These are phyloP conservation scores for Pteropus rufus DNA, from an alignment of 2,797 vertebrate species.

Conservation along the genomic window DNA sequence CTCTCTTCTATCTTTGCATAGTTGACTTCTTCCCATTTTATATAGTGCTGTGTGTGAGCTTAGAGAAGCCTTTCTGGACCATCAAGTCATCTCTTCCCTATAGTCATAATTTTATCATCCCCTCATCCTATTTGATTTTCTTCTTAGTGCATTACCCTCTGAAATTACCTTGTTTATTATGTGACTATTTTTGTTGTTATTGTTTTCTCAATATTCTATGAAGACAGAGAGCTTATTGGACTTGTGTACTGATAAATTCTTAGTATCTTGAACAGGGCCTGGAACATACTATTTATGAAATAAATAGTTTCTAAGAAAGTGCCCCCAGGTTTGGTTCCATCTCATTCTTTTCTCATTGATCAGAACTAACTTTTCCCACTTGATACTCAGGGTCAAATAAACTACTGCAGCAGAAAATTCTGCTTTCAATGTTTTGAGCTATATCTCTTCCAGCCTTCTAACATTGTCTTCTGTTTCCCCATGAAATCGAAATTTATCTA, in stretches of 20 bases:
- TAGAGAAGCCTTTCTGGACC: background rate
- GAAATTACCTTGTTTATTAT: background rate
- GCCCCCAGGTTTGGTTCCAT: background rate
- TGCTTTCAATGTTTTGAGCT: background rate
- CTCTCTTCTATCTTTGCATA: background rate
- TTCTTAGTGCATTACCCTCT: background rate
- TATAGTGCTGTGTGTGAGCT: background rate
- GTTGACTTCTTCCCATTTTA: background rate
- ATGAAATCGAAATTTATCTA: background rate
- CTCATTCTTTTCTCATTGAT: background rate
- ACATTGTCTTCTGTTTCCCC: background rate
- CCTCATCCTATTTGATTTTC: background rate
- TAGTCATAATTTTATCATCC: background rate
- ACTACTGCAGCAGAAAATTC: background rate
- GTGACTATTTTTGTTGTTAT: background rate
- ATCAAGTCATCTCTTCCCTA: background rate
- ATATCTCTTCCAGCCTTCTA: background rate
- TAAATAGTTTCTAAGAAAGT: conserved; percentile 3
- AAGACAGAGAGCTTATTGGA: background rate
- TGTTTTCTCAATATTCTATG: background rate
- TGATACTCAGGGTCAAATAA: background rate
- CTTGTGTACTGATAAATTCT: background rate
- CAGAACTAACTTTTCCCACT: background rate
- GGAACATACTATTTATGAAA: background rate
- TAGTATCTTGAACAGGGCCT: background rate